Percentiles rank a stretch among this genome's conserved stretches.
Evolutionary conservation across 2,888 invertebrate genomes (phyloP).

Genomic region (Campoletis raptor): DNA sequence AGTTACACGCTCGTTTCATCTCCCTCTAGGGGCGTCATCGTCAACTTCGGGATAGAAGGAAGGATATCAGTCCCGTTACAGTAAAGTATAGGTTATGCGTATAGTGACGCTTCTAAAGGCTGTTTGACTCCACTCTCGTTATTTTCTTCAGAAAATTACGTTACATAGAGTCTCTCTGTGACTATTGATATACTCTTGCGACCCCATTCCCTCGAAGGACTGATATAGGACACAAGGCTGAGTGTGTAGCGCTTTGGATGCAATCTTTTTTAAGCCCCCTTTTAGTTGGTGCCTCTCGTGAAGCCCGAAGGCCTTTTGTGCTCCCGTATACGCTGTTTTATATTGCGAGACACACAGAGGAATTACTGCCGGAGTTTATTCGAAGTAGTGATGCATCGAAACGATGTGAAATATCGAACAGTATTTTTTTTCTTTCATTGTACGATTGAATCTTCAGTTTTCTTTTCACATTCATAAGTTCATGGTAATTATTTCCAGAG

Average conservation of each 20-base stretch:
- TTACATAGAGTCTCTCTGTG: constrained; percentile 71
- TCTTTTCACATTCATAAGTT: not conserved
- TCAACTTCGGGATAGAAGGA: constrained; percentile 39
- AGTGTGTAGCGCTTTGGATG: constrained; percentile 46
- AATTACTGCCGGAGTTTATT: not conserved
- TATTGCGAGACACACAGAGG: constrained; percentile 40
- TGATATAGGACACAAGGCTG: constrained; percentile 27
- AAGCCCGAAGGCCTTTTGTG: constrained; percentile 49
- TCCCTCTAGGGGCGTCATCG: constrained; percentile 73
- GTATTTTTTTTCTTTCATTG: not conserved
- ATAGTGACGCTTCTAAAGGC: constrained; percentile 55
- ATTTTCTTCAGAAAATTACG: constrained; percentile 77
- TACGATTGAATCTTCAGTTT: not conserved
- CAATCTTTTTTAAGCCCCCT: constrained; percentile 60
- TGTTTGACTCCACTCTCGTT: constrained; percentile 68
- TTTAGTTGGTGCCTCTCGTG: constrained; percentile 13
- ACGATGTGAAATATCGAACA: constrained; percentile 7
- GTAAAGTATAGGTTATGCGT: constrained; percentile 19
- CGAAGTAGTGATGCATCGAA: not conserved
- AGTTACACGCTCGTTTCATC: constrained; percentile 77
- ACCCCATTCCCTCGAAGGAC: constrained; percentile 23
- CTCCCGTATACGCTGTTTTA: constrained; percentile 17
- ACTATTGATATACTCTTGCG: constrained; percentile 67
- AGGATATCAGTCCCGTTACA: constrained; percentile 60
- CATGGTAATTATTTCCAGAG: not conserved